phyloP scores from a whole-genome alignment of 2,888 invertebrate genomes.

The Lasioglossum oenotherae region DNA sequence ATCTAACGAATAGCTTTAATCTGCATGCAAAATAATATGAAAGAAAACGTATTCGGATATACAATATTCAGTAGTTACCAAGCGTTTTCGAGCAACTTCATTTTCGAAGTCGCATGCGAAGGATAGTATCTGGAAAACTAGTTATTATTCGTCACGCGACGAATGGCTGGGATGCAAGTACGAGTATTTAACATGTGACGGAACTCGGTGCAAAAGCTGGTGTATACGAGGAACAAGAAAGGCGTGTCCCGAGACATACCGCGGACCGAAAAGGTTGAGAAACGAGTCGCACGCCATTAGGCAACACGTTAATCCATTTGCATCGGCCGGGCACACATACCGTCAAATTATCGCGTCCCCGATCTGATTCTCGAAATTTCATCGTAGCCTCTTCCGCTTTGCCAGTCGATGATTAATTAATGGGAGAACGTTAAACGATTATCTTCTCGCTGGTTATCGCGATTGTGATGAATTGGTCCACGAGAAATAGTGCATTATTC shows the following conservation, averaged over 20 bases:
- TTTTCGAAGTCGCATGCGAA: constrained; percentile 6
- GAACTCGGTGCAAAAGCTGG: constrained; percentile 38
- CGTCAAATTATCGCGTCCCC: constrained; percentile 21
- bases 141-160: constrained; percentile 22
- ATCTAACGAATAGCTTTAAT: background rate
- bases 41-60: background rate
- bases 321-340: constrained; percentile 3
- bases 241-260: constrained; percentile 55
- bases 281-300: constrained; percentile 54
- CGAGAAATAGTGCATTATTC: background rate
- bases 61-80: background rate
- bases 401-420: constrained; percentile 8
- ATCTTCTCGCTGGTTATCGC: background rate
- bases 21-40: background rate
- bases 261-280: constrained; percentile 53
- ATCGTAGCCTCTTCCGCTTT: constrained; percentile 11
- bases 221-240: constrained; percentile 49
- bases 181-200: constrained; percentile 43
- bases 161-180: constrained; percentile 30
- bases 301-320: constrained; percentile 49
- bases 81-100: constrained; percentile 14
- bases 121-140: background rate
- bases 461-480: background rate
- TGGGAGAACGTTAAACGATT: constrained; percentile 6
- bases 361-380: constrained; percentile 22